Conservation (phyloP, 2,797 vertebrate species). For the Pangasius krempfi region DNA sequence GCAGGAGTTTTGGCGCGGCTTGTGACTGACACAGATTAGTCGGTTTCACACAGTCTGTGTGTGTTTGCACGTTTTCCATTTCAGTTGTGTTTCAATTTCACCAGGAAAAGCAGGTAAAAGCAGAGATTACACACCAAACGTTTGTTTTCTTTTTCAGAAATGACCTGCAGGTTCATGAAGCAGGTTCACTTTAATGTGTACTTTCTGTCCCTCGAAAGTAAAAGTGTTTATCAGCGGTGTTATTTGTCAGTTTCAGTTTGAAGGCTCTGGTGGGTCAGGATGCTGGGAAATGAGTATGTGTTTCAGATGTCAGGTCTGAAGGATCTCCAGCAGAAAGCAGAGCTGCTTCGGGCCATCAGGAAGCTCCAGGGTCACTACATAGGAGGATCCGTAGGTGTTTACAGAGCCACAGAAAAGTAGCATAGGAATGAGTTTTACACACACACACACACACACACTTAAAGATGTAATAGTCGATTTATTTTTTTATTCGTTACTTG, state of each 20-base stretch:
- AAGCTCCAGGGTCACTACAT: conserved; percentile 72
- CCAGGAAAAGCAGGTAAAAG: neutral
- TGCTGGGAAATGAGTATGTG: conserved; percentile 62
- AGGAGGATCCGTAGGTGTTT: conserved; percentile 76
- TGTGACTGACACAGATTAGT: neutral
- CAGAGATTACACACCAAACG: neutral
- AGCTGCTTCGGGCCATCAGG: conserved; percentile 69
- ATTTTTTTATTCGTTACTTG: neutral
- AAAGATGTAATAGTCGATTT: neutral
- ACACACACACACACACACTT: neutral
- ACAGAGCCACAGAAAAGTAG: neutral
- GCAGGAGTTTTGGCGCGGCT: neutral
- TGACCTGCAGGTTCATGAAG: neutral
- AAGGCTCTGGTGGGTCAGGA: conserved; percentile 50
- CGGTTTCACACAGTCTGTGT: neutral
- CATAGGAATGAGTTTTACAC: neutral
- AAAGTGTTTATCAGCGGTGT: neutral
- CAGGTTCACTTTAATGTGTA: neutral
- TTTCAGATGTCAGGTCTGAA: conserved; percentile 75
- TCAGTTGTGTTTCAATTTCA: neutral
- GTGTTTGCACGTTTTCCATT: neutral
- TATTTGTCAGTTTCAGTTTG: neutral
- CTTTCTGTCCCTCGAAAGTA: neutral
- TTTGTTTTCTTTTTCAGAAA: neutral
- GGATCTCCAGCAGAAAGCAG: conserved; percentile 64